phyloP scores from a whole-genome alignment of 2,797 vertebrate genomes.

The Muraenolepis orangiensis region DNA sequence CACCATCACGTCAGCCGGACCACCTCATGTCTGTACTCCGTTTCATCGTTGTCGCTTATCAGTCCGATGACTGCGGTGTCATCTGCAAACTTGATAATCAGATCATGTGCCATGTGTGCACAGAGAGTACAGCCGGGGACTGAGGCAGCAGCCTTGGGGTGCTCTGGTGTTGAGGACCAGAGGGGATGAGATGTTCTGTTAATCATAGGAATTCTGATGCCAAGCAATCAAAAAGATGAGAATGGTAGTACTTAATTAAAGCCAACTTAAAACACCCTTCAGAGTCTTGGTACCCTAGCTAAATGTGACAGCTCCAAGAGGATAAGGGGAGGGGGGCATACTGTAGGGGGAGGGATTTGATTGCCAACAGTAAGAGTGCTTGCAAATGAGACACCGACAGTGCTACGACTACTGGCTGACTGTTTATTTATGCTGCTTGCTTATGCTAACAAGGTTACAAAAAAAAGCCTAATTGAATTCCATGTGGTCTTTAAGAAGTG shows the following conservation, averaged over 20 bases:
- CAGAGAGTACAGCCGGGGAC: too few relatives aligned
- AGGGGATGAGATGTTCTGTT: too few relatives aligned
- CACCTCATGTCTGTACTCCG: too few relatives aligned
- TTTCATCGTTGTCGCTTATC: too few relatives aligned
- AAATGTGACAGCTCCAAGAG: neutral
- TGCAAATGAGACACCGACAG: neutral
- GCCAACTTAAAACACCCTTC: neutral
- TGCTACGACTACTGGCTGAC: neutral
- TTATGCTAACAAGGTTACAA: neutral
- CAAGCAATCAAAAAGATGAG: neutral
- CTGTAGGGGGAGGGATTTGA: neutral
- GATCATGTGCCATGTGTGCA: too few relatives aligned
- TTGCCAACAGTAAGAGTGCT: neutral
- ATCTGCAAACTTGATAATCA: too few relatives aligned
- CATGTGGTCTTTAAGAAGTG: neutral
- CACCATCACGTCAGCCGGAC: too few relatives aligned
- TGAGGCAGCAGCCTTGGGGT: too few relatives aligned
- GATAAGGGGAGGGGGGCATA: neutral
- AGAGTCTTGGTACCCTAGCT: neutral
- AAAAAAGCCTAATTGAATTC: neutral
- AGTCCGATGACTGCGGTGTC: too few relatives aligned
- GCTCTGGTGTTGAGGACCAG: too few relatives aligned
- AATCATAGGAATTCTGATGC: neutral
- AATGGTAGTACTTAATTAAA: constrained; percentile 1
- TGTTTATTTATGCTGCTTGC: neutral